phyloP scores from a whole-genome alignment of 1,140 invertebrate species.

The Drosophila subpulchrella region DNA sequence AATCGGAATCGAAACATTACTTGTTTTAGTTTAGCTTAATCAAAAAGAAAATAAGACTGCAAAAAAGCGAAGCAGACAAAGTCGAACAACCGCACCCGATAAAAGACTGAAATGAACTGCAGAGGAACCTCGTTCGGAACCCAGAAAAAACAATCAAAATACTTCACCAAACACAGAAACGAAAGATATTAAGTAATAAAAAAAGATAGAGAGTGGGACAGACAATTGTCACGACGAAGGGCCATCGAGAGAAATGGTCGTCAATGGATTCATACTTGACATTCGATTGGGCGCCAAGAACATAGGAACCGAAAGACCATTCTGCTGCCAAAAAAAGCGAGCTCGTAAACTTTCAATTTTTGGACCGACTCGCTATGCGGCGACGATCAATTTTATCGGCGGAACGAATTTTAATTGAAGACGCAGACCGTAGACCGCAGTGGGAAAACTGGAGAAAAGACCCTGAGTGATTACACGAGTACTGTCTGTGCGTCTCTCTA shows the following conservation, averaged over 20 bases:
- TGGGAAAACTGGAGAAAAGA: slow-evolving; percentile 5
- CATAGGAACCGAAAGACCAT: slow-evolving; percentile 4
- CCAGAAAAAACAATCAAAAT: slow-evolving; percentile 51
- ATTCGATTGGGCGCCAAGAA: slow-evolving; percentile 68
- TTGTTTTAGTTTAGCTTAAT: neutral
- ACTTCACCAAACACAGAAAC: slow-evolving; percentile 54
- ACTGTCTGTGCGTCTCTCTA: slow-evolving; percentile 30
- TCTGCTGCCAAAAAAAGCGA: slow-evolving; percentile 60
- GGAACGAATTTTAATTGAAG: slow-evolving; percentile 81
- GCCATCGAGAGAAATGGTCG: slow-evolving; percentile 72
- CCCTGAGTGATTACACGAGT: slow-evolving; percentile 55
- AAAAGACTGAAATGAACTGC: slow-evolving; percentile 49
- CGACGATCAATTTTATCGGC: slow-evolving; percentile 64
- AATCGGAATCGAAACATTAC: slow-evolving; percentile 20
- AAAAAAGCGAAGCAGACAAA: neutral
- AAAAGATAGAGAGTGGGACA: neutral
- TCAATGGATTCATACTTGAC: slow-evolving; percentile 81
- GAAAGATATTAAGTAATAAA: slow-evolving; percentile 67
- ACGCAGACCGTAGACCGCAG: slow-evolving; percentile 41
- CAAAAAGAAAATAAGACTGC: neutral
- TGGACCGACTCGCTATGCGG: slow-evolving; percentile 25
- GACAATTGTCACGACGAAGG: slow-evolving; percentile 50
- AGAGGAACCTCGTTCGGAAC: slow-evolving; percentile 29
- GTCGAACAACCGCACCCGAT: slow-evolving; percentile 53
- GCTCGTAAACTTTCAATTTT: slow-evolving; percentile 60